Base-by-base conservation (phyloP, 2,888 invertebrate species). In the Malthinus flaveolus region DNA sequence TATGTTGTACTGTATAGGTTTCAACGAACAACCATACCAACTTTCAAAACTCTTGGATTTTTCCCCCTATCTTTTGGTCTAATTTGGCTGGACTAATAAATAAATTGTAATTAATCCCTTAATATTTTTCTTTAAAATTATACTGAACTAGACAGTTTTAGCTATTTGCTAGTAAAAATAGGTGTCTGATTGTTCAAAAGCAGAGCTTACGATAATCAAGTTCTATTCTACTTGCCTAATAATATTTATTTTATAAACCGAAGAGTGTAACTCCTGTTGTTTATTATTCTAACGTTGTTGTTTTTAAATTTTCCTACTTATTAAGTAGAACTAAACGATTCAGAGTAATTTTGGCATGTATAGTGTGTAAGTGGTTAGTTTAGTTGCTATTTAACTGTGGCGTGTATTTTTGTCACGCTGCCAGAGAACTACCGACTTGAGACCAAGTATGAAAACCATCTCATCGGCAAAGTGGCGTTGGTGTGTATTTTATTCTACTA, bases 341-440 rank as follows among this genome's bases (percentile, higher is more conserved):
- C 3, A 32, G 39, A 23, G 31, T 11, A 23, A 32, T 39, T 8
- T 32, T 34, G n/a, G 59, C 54, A 54, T 59, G 59, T 46, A 42
- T 45, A 54, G 11, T 13, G 36, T 52, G 35, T 48, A 52, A 35
- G 32, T 10, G 10, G 44, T 35, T 58, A 33, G 49, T 47, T 55
- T 59, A 59, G 55, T 49, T 55, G 53, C 42, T 58, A 35, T 59
- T 49, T 56, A 54, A 59, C 42, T 59, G 46, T 64, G 62, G 63
- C 63, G 66, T 68, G 66, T 68, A 58, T 75, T 71, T 71, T 70
- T 72, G 70, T 65, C 69, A 72, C 73, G 77, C 81, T 82, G 83
- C 84, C 87, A 97, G 97, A 97, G 85, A 97, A 97, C 85, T 96
- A 97, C 85, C 90, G 96, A 73, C 89, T 95, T 79, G 95, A 96